Conservation (phyloP, 2,797 vertebrate genomes). For the Sebastolobus alascanus region DNA sequence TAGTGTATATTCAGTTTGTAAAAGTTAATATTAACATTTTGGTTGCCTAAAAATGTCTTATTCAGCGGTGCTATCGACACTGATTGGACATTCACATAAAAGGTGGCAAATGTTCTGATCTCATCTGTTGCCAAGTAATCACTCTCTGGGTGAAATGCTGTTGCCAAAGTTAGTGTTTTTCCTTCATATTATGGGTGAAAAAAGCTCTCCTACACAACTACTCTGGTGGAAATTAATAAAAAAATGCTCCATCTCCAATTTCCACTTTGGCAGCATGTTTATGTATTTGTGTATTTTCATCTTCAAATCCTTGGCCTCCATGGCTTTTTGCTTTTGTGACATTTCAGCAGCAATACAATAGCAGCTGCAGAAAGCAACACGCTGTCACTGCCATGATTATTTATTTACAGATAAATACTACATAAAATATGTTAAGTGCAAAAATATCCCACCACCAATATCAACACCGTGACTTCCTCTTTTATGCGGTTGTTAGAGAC, state of each 20-base stretch:
- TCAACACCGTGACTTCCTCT: neutral
- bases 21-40: no score
- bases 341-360: neutral
- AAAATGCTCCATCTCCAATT: constrained; percentile 11
- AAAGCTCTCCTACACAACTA: neutral
- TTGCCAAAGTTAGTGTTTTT: constrained; percentile 16
- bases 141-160: neutral
- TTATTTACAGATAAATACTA: neutral
- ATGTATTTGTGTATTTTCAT: neutral
- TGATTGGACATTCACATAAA: no score
- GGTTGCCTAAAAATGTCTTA: no score
- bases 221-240: constrained; percentile 28
- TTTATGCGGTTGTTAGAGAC: neutral
- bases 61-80: no score
- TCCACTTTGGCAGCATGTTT: constrained; percentile 5
- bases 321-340: constrained; percentile 3
- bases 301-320: constrained; percentile 7
- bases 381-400: neutral
- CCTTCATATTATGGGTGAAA: constrained; percentile 25
- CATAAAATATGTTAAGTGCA: neutral
- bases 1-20: no score
- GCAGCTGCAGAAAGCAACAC: neutral
- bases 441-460: neutral
- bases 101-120: neutral
- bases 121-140: neutral